Conservation (phyloP, 2,888 invertebrate species). For the Stenoptilia bipunctidactyla region DNA sequence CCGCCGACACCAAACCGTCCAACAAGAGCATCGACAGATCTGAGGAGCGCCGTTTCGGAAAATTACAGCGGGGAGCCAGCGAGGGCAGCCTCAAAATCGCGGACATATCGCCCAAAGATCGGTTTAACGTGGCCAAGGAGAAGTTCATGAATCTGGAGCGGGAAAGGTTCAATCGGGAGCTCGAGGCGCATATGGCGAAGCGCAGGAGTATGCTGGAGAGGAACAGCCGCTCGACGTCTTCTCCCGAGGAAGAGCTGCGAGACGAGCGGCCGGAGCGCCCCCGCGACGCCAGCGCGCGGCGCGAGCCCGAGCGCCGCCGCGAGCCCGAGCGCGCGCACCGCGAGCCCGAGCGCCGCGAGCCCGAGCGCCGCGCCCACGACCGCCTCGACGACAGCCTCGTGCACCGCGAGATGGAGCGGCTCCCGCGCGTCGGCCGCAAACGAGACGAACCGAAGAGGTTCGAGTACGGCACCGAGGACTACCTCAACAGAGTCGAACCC, state of each 20-base stretch:
- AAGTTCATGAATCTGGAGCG: slow-evolving; percentile 86
- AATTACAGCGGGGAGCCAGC: slow-evolving; percentile 52
- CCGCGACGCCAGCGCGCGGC: slow-evolving; percentile 49
- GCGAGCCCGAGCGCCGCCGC: slow-evolving; percentile 56
- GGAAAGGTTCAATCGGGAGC: slow-evolving; percentile 73
- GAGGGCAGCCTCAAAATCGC: slow-evolving; percentile 56
- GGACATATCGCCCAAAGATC: slow-evolving; percentile 76
- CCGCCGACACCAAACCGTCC: slow-evolving; percentile 58
- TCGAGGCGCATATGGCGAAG: slow-evolving; percentile 65
- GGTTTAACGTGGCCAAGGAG: slow-evolving; percentile 89
- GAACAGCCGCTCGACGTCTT: slow-evolving; percentile 67
- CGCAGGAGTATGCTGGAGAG: slow-evolving; percentile 62
- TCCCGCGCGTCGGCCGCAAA: slow-evolving; percentile 55
- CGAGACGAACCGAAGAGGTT: slow-evolving; percentile 54
- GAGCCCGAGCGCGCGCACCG: slow-evolving; percentile 36
- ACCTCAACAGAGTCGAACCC: slow-evolving; percentile 49
- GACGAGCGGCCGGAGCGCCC: slow-evolving; percentile 61
- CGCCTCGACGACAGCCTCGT: slow-evolving; percentile 30
- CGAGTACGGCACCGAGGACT: slow-evolving; percentile 58
- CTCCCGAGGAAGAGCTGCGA: slow-evolving; percentile 63
- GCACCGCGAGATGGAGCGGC: slow-evolving; percentile 53
- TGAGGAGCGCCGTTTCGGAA: slow-evolving; percentile 59
- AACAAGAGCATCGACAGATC: slow-evolving; percentile 54
- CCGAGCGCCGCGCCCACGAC: slow-evolving; percentile 43
- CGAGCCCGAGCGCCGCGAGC: slow-evolving; percentile 46